A percentile compares a stretch with the other conserved stretches of the same genome.
phyloP scores from a whole-genome alignment of 2,113 vertebrate genomes.

The Spea bombifrons region DNA sequence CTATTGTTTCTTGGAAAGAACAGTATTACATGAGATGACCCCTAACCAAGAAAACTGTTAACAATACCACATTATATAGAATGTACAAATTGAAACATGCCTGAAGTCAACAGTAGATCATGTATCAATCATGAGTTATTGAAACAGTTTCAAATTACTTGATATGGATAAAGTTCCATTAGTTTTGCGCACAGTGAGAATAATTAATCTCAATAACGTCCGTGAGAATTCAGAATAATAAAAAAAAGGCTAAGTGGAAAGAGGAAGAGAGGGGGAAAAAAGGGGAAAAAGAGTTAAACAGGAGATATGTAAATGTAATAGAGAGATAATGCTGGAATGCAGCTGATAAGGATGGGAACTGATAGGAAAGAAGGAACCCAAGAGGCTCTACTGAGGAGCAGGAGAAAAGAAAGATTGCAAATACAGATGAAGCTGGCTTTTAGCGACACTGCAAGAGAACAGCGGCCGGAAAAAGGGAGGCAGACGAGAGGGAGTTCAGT shows the following conservation, averaged over 20 bases:
- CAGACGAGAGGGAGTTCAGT: conserved; percentile 48
- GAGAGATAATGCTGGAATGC: conserved; percentile 67
- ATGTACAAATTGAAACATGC: neutral
- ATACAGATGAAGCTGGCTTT: conserved; percentile 53
- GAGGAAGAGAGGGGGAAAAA: conserved; percentile 4
- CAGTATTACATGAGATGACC: neutral
- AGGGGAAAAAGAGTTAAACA: neutral
- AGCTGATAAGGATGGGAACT: conserved; percentile 56
- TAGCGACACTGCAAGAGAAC: conserved; percentile 48
- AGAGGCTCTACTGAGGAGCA: conserved; percentile 56
- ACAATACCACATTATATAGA: neutral
- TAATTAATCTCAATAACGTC: conserved; percentile 15
- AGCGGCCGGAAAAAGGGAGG: conserved; percentile 49
- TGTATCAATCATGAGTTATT: neutral
- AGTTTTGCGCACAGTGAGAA: neutral
- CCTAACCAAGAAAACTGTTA: conserved; percentile 3
- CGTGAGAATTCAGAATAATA: neutral
- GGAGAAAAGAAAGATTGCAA: conserved; percentile 52
- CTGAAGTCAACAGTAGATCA: conserved; percentile 6
- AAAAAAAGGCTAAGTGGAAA: neutral
- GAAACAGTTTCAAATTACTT: conserved; percentile 7
- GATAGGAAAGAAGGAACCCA: conserved; percentile 51
- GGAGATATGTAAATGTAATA: conserved; percentile 50
- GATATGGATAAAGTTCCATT: conserved; percentile 14
- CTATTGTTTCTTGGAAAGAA: neutral